A percentile compares a stretch with the other conserved stretches of the same genome.
These are phyloP conservation scores for Sylvia atricapilla DNA, from an alignment of 2,113 vertebrate species.

Conservation along the genomic window DNA sequence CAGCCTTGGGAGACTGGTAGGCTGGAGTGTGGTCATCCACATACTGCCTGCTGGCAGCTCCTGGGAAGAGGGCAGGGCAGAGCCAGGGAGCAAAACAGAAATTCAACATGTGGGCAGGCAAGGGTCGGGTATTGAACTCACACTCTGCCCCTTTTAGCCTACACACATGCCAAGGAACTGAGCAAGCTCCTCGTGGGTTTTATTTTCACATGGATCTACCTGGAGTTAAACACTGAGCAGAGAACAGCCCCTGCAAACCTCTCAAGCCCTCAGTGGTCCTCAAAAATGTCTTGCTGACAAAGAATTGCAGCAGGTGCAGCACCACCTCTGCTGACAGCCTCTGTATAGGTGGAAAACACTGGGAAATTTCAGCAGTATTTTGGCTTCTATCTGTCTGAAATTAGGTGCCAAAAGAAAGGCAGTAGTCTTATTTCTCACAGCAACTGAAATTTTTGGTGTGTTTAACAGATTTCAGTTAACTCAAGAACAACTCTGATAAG, in stretches of 20 bases:
- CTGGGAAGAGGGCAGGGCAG: background rate
- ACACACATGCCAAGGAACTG: background rate
- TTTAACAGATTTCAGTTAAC: background rate
- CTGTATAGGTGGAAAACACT: background rate
- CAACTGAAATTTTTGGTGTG: background rate
- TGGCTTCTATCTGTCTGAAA: background rate
- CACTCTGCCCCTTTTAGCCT: background rate
- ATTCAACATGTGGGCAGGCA: background rate
- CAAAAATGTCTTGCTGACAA: background rate
- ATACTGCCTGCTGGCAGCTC: background rate
- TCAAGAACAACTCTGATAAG: background rate
- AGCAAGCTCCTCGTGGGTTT: background rate
- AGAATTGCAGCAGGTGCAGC: background rate
- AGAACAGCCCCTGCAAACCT: background rate
- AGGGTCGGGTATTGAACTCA: fast-evolving
- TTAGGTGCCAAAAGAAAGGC: background rate
- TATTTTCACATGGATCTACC: background rate
- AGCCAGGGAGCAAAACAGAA: background rate
- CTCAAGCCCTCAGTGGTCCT: background rate
- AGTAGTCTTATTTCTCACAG: background rate
- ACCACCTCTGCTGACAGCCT: background rate
- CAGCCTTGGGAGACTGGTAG: background rate
- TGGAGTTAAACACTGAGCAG: background rate
- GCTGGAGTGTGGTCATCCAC: background rate
- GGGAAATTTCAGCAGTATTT: background rate